These are phyloP conservation scores for Urosaurus nigricauda DNA, from an alignment of 2,797 vertebrate genomes.

Conservation along the genomic window DNA sequence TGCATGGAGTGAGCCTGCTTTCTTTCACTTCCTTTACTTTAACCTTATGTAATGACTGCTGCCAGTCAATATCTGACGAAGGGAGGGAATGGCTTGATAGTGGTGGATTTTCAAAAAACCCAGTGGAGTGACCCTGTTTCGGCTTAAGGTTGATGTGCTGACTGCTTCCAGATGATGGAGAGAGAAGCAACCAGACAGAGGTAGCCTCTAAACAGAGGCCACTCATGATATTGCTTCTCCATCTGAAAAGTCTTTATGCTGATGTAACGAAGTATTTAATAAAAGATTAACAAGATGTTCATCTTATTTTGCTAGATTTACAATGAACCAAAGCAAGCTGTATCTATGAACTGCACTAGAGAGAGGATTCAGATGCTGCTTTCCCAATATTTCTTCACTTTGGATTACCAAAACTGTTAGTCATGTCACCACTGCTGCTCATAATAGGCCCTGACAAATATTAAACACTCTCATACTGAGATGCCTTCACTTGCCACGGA, in stretches of 20 bases:
- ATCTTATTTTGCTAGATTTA: background rate
- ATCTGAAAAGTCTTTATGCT: background rate
- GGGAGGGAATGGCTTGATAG: too few relatives aligned
- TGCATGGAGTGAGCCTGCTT: too few relatives aligned
- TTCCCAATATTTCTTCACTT: slow-evolving; percentile 12
- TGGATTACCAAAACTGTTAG: background rate
- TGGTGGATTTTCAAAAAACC: too few relatives aligned
- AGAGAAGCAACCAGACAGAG: background rate
- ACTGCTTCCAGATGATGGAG: too few relatives aligned
- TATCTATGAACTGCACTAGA: background rate
- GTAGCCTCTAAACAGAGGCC: background rate
- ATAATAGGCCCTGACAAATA: background rate
- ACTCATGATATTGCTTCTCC: background rate
- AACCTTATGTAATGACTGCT: too few relatives aligned
- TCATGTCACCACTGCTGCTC: slow-evolving; percentile 8
- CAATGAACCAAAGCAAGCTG: background rate
- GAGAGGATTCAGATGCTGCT: background rate
- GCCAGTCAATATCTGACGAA: too few relatives aligned
- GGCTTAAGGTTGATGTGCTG: too few relatives aligned
- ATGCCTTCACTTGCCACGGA: slow-evolving; percentile 28
- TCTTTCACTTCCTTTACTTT: too few relatives aligned
- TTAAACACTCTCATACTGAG: slow-evolving; percentile 20
- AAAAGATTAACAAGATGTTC: background rate
- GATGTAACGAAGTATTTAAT: background rate
- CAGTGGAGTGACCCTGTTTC: too few relatives aligned